phyloP scores from a whole-genome alignment of 2,888 invertebrate genomes.

The Pogonocherus hispidulus region DNA sequence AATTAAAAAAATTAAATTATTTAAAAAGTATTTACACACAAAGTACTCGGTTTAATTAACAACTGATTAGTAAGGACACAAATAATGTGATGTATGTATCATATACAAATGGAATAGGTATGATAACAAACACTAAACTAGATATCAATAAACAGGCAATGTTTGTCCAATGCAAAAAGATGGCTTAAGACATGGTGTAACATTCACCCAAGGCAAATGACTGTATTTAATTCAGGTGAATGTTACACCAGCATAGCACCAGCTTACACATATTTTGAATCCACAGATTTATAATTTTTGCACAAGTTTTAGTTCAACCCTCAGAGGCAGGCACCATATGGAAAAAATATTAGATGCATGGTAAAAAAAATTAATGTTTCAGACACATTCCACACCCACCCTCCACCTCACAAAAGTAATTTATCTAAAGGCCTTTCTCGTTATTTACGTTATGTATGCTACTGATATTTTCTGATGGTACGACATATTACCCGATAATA shows the following conservation, averaged over 20 bases:
- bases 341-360: slow-evolving; percentile 9
- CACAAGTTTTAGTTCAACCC: background rate
- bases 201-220: too few species aligned
- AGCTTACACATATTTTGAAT: background rate
- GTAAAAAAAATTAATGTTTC: slow-evolving; percentile 7
- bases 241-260: background rate
- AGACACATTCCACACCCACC: slow-evolving; percentile 51
- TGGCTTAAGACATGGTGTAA: background rate
- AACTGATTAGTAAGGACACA: too few species aligned
- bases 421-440: slow-evolving; percentile 56
- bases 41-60: too few species aligned
- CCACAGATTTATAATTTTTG: background rate
- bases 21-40: too few species aligned
- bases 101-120: too few species aligned
- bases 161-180: background rate
- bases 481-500: slow-evolving; percentile 27
- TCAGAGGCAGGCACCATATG: too few species aligned
- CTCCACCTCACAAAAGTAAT: slow-evolving; percentile 61
- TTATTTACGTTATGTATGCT: slow-evolving; percentile 64
- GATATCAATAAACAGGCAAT: background rate
- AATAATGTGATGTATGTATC: too few species aligned
- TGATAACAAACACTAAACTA: too few species aligned
- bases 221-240: too few species aligned
- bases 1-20: too few species aligned
- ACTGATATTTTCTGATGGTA: slow-evolving; percentile 38